These are phyloP conservation scores for Mycogona germanica DNA, from an alignment of 2,888 invertebrate species.

Conservation along the genomic window DNA sequence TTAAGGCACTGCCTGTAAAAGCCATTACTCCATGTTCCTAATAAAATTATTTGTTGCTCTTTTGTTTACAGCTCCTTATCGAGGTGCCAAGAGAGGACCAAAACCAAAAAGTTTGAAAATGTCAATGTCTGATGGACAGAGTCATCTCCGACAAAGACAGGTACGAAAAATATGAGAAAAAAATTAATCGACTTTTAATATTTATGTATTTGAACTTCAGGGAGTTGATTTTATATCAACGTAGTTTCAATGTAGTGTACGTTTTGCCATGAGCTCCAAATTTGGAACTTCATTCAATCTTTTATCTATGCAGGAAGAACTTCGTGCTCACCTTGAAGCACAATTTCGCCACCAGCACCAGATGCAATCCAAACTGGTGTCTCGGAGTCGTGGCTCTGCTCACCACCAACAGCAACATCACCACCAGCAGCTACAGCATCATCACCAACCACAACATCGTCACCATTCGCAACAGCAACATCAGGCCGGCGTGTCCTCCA, in stretches of 20 bases:
- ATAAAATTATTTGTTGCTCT: neutral
- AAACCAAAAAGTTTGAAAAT: slow-evolving; percentile 5
- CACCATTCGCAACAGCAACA: neutral
- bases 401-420: neutral
- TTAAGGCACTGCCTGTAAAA: too few relatives aligned
- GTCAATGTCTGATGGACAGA: neutral
- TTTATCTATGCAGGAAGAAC: neutral
- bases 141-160: slow-evolving; percentile 6
- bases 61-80: slow-evolving; percentile 1
- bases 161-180: too few relatives aligned
- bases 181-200: too few relatives aligned
- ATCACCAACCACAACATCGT: neutral
- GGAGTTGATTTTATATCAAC: too few relatives aligned
- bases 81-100: slow-evolving; percentile 12
- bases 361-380: neutral
- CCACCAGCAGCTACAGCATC: neutral
- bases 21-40: neutral
- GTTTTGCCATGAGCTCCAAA: too few relatives aligned
- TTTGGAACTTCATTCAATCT: neutral
- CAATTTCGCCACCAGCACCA: slow-evolving; percentile 7
- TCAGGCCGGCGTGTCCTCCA: too few relatives aligned
- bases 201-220: too few relatives aligned
- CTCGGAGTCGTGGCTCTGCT: neutral
- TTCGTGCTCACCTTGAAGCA: slow-evolving; percentile 5
- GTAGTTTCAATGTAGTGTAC: too few relatives aligned